Evolutionary conservation across 1,140 invertebrate species (phyloP).

Genomic region (Temnothorax nylanderi): DNA sequence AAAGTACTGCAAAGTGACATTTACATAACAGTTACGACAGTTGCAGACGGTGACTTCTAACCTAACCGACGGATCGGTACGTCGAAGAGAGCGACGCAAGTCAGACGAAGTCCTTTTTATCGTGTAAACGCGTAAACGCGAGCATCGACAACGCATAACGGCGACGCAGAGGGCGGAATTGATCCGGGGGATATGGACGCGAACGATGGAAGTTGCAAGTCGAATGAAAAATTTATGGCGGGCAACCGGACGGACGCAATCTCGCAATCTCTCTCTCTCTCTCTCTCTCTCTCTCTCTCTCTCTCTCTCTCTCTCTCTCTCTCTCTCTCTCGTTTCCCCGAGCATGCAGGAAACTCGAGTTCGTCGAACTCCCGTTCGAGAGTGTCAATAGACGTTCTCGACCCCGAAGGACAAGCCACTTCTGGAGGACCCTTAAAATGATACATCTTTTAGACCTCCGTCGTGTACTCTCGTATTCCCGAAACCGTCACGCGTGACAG

Average conservation of each 20-base stretch:
- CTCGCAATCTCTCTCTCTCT: background rate
- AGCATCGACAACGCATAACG: background rate
- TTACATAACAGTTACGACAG: background rate
- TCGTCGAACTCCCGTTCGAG: constrained; percentile 42
- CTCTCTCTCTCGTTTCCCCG: constrained; percentile 11
- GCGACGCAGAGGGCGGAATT: background rate
- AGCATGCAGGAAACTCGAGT: constrained; percentile 32
- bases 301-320: background rate
- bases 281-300: background rate
- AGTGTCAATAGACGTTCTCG: constrained; percentile 24
- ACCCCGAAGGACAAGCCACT: background rate
- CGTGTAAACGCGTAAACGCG: constrained; percentile 19
- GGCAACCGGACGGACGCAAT: constrained; percentile 33
- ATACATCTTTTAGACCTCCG: background rate
- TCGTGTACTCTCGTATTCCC: background rate
- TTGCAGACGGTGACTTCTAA: background rate
- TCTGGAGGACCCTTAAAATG: constrained; percentile 15
- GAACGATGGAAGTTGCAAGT: constrained; percentile 14
- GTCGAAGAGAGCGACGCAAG: background rate
- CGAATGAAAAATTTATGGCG: constrained; percentile 54
- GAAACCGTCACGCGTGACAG: constrained; percentile 13
- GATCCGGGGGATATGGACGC: constrained; percentile 17
- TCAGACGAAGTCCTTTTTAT: background rate
- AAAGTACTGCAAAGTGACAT: constrained; percentile 9
- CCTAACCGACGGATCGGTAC: background rate